Base-by-base conservation (phyloP, 30 jellyfish, hydroid and myxozoan species). In the Hydractinia echinata region DNA sequence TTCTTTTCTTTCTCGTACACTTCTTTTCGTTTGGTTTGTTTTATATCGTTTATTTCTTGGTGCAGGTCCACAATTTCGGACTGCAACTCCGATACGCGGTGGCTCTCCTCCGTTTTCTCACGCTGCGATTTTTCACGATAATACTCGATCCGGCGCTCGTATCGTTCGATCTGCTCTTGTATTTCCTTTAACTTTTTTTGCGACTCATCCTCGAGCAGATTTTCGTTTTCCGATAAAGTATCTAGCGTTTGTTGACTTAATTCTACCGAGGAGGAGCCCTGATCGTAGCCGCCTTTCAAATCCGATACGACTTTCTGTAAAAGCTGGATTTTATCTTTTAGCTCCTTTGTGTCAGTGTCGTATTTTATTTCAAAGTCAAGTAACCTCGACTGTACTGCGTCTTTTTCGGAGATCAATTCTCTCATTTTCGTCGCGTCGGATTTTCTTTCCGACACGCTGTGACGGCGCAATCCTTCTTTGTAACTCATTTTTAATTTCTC, bases 381-480 rank as follows among this genome's bases (percentile, higher is more conserved):
- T 50, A 87, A 69, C 51, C 74, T 76, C 76, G 89, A 50, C 56
- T 83, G 91, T 8, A 84, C 82, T 62, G 79, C 88, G 66, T 81
- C 93, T 50, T 89, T 87, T 61, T 78, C 81, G 13, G 85, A 15
- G 5, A 85, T 79, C 56, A 87, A 81, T 66, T 93, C 99, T 67
- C 82, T 84, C 51, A 77, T 87, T 67, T 76, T 78, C 53, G 95
- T 87, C 1, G 96, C 95, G 67, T 93, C 99, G 0, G 99, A 83
- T 61, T 88, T 87, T 55, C 99, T 82, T 61, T 86, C 96, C 64
- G 96, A 88, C 5, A 85, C 89, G 54, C 96, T 84, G 67, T 85
- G 96, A 77, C 99, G 53, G n/a, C 99, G 82, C 55, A 93, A 82
- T 56, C 92, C 95, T 39, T 93, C 99, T 69, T 93, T 88, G 55